phyloP scores from a whole-genome alignment of 2,888 invertebrate species.

The Atherix ibis region DNA sequence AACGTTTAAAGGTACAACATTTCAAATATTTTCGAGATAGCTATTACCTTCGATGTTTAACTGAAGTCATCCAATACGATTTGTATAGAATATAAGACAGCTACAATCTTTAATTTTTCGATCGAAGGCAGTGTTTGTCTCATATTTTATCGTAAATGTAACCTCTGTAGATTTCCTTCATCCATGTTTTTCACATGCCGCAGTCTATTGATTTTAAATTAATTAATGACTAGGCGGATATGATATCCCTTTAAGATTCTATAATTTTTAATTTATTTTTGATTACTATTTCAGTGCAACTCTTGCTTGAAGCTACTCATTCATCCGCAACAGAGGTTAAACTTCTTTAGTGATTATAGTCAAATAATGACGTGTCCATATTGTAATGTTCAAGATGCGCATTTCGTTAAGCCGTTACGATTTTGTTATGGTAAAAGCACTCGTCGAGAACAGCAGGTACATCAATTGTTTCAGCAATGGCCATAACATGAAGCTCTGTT shows the following conservation, averaged over 20 bases:
- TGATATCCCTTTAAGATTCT: too few species aligned
- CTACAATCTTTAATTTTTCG: too few species aligned
- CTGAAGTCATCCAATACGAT: too few species aligned
- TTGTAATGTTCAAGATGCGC: constrained; percentile 79
- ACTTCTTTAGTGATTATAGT: constrained; percentile 91
- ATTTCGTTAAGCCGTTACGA: constrained; percentile 83
- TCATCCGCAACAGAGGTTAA: constrained; percentile 70
- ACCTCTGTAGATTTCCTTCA: too few species aligned
- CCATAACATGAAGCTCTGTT: constrained; percentile 74
- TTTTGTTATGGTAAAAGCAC: constrained; percentile 68
- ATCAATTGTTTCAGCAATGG: constrained; percentile 68
- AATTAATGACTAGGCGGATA: too few species aligned
- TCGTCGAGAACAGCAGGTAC: constrained; percentile 35
- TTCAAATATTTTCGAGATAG: too few species aligned
- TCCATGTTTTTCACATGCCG: too few species aligned
- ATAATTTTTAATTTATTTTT: too few species aligned
- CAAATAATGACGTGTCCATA: constrained; percentile 81
- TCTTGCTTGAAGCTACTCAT: constrained; percentile 78
- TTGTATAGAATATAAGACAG: not conserved
- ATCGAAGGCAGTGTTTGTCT: too few species aligned
- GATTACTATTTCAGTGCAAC: constrained; percentile 60
- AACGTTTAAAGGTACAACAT: constrained; percentile 76
- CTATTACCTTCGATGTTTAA: too few species aligned
- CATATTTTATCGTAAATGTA: too few species aligned
- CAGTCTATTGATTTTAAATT: too few species aligned